Conservation (phyloP, 35 echinoderm and acorn worm species). For the Heliocidaris tuberculata region DNA sequence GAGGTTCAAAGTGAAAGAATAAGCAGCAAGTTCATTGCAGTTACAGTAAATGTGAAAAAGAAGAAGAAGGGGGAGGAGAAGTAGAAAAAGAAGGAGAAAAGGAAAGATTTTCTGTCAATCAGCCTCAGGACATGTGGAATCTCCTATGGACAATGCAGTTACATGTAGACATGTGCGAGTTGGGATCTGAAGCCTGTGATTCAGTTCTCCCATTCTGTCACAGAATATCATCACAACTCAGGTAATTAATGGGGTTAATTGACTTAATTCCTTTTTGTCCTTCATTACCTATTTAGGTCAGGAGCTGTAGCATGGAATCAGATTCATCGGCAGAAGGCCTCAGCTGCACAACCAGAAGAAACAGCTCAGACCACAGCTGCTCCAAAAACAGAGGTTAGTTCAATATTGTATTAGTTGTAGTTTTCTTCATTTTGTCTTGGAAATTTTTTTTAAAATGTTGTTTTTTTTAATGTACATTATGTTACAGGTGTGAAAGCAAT, state of each 20-base stretch:
- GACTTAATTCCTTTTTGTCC: neutral
- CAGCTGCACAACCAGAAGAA: slow-evolving; percentile 39
- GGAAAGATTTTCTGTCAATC: too few species aligned
- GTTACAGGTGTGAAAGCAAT: neutral
- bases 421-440: neutral
- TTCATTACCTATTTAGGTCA: neutral
- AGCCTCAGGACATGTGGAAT: too few species aligned
- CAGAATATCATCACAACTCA: neutral
- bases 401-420: neutral
- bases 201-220: neutral
- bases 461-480: neutral
- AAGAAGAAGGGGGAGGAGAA: too few species aligned
- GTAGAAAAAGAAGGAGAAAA: too few species aligned
- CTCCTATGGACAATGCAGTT: too few species aligned
- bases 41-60: too few species aligned
- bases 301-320: slow-evolving; percentile 27
- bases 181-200: neutral
- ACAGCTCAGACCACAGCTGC: slow-evolving; percentile 16
- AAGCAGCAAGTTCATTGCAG: too few species aligned
- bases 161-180: too few species aligned
- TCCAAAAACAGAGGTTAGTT: slow-evolving; percentile 33
- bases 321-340: slow-evolving; percentile 12
- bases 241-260: neutral
- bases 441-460: neutral
- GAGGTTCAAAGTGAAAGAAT: too few species aligned